These are phyloP conservation scores for Latheticus oryzae DNA, from an alignment of 2,888 invertebrate genomes.

Conservation along the genomic window DNA sequence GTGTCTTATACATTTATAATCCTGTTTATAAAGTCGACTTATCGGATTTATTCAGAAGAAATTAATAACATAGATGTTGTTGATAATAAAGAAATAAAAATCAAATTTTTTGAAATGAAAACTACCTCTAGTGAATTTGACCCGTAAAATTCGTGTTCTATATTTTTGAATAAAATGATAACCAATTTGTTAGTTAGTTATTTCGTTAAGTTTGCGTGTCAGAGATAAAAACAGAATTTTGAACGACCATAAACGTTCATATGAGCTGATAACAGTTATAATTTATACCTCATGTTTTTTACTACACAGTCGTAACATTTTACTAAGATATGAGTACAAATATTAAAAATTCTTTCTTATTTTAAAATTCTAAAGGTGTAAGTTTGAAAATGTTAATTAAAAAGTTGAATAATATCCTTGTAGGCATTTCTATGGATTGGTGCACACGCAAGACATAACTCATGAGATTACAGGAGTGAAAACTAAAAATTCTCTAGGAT, in stretches of 20 bases:
- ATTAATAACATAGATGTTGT: slow-evolving; percentile 6
- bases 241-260: slow-evolving; percentile 3
- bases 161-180: too few species aligned
- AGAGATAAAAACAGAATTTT: slow-evolving; percentile 2
- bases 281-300: slow-evolving; percentile 1
- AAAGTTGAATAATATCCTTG: too few species aligned
- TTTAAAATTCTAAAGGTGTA: too few species aligned
- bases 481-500: slow-evolving; percentile 26
- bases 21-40: slow-evolving; percentile 2
- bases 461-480: slow-evolving; percentile 31
- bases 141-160: too few species aligned
- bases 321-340: not conserved
- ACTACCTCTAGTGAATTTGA: too few species aligned
- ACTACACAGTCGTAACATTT: not conserved
- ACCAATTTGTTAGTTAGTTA: too few species aligned
- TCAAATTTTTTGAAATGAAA: too few species aligned
- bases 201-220: too few species aligned
- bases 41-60: slow-evolving; percentile 11
- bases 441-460: slow-evolving; percentile 36
- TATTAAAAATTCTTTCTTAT: too few species aligned
- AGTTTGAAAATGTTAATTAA: too few species aligned
- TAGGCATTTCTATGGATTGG: slow-evolving; percentile 24
- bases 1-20: slow-evolving; percentile 4
- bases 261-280: not conserved
- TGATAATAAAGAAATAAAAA: slow-evolving; percentile 22